Conservation (phyloP, 2,888 invertebrate species). For the Hanleya hanleyi region DNA sequence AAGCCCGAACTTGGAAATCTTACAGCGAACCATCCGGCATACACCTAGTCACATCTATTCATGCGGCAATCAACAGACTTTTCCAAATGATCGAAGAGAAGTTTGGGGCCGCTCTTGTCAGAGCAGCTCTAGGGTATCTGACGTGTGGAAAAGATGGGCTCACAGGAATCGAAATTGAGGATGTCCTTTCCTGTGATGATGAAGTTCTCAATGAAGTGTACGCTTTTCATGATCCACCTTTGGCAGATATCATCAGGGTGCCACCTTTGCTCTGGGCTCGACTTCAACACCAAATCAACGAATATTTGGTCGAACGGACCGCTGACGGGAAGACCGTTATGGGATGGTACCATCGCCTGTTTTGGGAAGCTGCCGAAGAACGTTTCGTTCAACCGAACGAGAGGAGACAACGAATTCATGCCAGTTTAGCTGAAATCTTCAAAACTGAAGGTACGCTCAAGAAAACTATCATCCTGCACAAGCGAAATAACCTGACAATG, state of each 20-base stretch:
- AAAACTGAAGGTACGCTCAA: constrained; percentile 25
- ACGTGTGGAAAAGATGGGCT: constrained; percentile 42
- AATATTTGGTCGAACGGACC: constrained; percentile 50
- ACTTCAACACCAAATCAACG: constrained; percentile 47
- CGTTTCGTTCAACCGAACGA: constrained; percentile 28
- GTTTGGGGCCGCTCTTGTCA: constrained; percentile 39
- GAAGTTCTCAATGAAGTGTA: constrained; percentile 47
- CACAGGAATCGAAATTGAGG: constrained; percentile 43
- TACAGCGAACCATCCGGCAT: constrained; percentile 16
- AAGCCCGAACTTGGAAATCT: constrained; percentile 38
- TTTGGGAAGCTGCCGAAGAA: constrained; percentile 49
- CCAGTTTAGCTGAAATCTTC: constrained; percentile 31
- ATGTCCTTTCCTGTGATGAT: constrained; percentile 44
- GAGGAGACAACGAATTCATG: constrained; percentile 13
- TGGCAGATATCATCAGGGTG: constrained; percentile 38
- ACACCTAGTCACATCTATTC: constrained; percentile 19
- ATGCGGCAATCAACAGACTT: constrained; percentile 35
- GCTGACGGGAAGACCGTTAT: constrained; percentile 56
- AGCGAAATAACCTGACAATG: constrained; percentile 30
- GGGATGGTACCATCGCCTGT: constrained; percentile 62
- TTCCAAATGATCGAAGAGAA: constrained; percentile 39
- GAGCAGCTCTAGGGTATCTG: constrained; percentile 40
- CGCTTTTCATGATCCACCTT: constrained; percentile 47
- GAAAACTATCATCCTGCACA: constrained; percentile 32
- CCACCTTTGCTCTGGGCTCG: constrained; percentile 56